Conservation (phyloP, 2,797 vertebrate genomes). For the Anguilla pacifica region DNA sequence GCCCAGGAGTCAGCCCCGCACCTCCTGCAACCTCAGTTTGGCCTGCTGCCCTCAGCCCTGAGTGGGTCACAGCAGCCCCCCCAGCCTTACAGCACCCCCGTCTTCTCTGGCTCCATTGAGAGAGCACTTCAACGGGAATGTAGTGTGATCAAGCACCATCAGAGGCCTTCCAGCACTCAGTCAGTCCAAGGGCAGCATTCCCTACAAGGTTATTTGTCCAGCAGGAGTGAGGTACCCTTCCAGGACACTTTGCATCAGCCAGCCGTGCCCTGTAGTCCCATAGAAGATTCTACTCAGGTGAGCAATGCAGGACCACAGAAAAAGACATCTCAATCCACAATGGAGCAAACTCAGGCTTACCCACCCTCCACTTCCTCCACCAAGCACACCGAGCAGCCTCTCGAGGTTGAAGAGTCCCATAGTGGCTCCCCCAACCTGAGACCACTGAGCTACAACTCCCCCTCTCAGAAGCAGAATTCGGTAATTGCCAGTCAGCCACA, state of each 20-base stretch:
- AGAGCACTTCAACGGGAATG: slow-evolving; percentile 99
- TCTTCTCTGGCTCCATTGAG: slow-evolving; percentile 95
- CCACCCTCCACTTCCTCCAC: slow-evolving; percentile 77
- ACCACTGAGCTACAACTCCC: slow-evolving; percentile 84
- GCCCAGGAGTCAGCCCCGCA: slow-evolving; percentile 98
- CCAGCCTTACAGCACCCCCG: slow-evolving; percentile 85
- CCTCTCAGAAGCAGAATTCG: slow-evolving; percentile 87
- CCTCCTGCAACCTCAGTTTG: slow-evolving; percentile 94
- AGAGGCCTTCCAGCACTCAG: slow-evolving; percentile 97
- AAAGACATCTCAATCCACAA: slow-evolving; percentile 80
- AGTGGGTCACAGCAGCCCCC: slow-evolving; percentile 80
- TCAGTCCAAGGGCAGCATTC: slow-evolving; percentile 89
- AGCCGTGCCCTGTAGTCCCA: slow-evolving; percentile 82
- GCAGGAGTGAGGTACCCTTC: slow-evolving; percentile 80
- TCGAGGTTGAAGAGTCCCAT: slow-evolving; percentile 80
- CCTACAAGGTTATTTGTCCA: slow-evolving; percentile 86
- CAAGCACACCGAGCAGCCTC: slow-evolving; percentile 76
- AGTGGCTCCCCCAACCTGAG: slow-evolving; percentile 76
- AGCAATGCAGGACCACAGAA: slow-evolving; percentile 81
- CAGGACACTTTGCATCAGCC: slow-evolving; percentile 86
- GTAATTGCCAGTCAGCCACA: slow-evolving; percentile 90
- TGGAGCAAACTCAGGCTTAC: slow-evolving; percentile 82
- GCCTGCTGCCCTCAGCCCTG: slow-evolving; percentile 85
- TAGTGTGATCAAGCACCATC: slow-evolving; percentile 99
- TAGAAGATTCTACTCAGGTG: slow-evolving; percentile 84